Base-by-base conservation (phyloP, 2,797 vertebrate genomes). In the Podargus strigoides region DNA sequence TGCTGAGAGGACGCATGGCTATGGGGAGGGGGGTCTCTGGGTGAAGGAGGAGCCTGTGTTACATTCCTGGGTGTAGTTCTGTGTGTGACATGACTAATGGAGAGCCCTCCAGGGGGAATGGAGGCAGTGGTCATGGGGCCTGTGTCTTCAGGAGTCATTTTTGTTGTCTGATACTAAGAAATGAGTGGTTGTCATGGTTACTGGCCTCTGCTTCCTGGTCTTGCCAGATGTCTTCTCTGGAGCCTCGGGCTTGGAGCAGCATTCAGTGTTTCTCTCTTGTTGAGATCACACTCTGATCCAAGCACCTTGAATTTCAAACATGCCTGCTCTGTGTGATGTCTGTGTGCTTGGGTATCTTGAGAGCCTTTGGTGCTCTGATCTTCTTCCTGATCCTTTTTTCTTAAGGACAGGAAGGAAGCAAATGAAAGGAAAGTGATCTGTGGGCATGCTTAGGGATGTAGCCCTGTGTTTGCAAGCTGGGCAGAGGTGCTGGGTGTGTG, bases 181-280 rank as follows among this genome's bases (percentile, higher is more conserved):
- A 60, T 19, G 77, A 77, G 83, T 1, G 21, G 93, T 95, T 94
- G 94, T 50, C 94, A 93, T 93, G 94, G 92, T 90, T 96, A 94
- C 90, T 4, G 16, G 93, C 62, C 85, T 93, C 83, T 70, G 39
- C 26, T 17, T 53, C 64, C 85, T 60, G 50, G 13, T 41, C 83
- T 30, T 86, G 88, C 90, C 92, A 93, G 41, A 50, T 67, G 50
- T 85, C 94, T 94, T 70, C 91, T 92, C 75, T 1, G 41, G 78
- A 95, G 95, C 90, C 50, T 50, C 6, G 2, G 86, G 73, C 81
- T 90, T 47, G 84, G 84, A 92, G 94, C 46, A 52, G 84, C 32
- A 56, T 52, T 77, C 52, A 12, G 39, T 8, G 12, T n/a, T 55
- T 87, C 63, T 52, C 74, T 85, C 58, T 70, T 21, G 46, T 5